phyloP scores from a whole-genome alignment of 2,113 vertebrate species.

The Mus musculus region GRCm39 chr1:129239501-129240000 shows the following conservation, averaged over 20 bases:
- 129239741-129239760: background rate
- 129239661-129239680: background rate
- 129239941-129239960: background rate
- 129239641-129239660: background rate
- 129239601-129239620: background rate
- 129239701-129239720: background rate
- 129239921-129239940: conserved; percentile 18
- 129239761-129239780: background rate
- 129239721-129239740: conserved; percentile 26
- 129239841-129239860: background rate
- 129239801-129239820: background rate
- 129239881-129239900: background rate
- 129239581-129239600: background rate
- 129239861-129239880: background rate
- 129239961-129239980: background rate
- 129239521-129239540: too few species aligned
- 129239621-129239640: background rate
- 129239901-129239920: background rate
- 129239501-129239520: background rate
- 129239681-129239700: background rate
- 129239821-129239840: background rate
- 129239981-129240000: background rate
- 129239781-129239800: background rate
- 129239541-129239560: too few species aligned
- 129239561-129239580: background rate